These are phyloP conservation scores for Carterocephalus palaemon DNA, from an alignment of 2,888 invertebrate genomes.

Conservation along the genomic window DNA sequence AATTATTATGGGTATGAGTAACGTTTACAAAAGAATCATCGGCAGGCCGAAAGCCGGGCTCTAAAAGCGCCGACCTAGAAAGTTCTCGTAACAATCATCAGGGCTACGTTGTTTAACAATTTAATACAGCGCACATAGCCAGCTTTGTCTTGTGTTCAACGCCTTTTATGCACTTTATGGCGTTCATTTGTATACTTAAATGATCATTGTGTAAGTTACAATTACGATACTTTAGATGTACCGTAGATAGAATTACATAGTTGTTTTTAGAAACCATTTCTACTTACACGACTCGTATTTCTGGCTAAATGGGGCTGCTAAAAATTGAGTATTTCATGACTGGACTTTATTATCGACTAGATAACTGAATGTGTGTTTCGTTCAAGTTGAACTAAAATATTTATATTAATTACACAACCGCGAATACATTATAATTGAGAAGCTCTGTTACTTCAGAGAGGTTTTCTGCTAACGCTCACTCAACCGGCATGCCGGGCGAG, in stretches of 20 bases:
- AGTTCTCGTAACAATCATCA: constrained; percentile 59
- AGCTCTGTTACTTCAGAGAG: too few species aligned
- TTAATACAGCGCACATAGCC: constrained; percentile 40
- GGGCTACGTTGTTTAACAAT: constrained; percentile 48
- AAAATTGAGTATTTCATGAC: too few species aligned
- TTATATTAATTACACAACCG: too few species aligned
- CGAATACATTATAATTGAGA: too few species aligned
- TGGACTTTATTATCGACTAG: too few species aligned
- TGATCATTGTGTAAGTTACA: constrained; percentile 26
- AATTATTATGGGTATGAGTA: constrained; percentile 20
- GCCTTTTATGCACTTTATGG: constrained; percentile 34
- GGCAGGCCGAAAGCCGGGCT: constrained; percentile 22
- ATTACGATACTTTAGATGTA: constrained; percentile 1
- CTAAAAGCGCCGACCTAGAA: constrained; percentile 48
- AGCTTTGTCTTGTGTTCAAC: constrained; percentile 41
- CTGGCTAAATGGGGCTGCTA: too few species aligned
- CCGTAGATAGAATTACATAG: background rate
- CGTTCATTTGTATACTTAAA: constrained; percentile 23
- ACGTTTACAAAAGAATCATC: constrained; percentile 23
- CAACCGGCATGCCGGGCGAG: too few species aligned
- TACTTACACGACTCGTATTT: background rate
- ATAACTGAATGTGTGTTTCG: too few species aligned
- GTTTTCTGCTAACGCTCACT: too few species aligned
- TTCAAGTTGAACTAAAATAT: too few species aligned
- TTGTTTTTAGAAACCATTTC: constrained; percentile 18